phyloP scores from a whole-genome alignment of 1,140 invertebrate genomes.

The Pseudachorutes palmiensis region DNA sequence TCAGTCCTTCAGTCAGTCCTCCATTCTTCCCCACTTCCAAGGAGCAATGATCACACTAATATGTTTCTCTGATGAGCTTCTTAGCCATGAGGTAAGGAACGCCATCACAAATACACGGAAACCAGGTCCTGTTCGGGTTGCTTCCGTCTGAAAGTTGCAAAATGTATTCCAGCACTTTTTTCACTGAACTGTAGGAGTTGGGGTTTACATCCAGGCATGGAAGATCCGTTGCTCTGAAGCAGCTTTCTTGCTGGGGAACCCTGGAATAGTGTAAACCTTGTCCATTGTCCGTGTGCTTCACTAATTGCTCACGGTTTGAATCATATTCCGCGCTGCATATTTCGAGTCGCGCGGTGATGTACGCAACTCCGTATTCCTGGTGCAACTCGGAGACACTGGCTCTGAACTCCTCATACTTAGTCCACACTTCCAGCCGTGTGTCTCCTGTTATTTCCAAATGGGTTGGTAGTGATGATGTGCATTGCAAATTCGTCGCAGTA shows the following conservation, averaged over 20 bases:
- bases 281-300: background rate
- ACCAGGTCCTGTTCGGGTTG: background rate
- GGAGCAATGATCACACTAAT: background rate
- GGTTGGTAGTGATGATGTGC: background rate
- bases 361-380: background rate
- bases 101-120: background rate
- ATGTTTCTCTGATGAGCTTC: background rate
- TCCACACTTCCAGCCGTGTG: background rate
- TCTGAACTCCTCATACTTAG: background rate
- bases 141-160: background rate
- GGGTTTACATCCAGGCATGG: background rate
- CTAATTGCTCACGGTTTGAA: background rate
- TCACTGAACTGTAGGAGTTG: background rate
- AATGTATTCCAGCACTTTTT: background rate
- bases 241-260: background rate
- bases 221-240: background rate
- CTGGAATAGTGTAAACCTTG: background rate
- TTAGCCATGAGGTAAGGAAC: background rate
- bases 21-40: background rate
- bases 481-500: background rate
- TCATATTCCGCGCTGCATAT: no score
- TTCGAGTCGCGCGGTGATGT: background rate
- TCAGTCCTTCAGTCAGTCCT: background rate
- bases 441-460: background rate
- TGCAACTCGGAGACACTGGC: background rate